Evolutionary conservation across 1,140 invertebrate species (phyloP).

Genomic region (Coelopa frigida): DNA sequence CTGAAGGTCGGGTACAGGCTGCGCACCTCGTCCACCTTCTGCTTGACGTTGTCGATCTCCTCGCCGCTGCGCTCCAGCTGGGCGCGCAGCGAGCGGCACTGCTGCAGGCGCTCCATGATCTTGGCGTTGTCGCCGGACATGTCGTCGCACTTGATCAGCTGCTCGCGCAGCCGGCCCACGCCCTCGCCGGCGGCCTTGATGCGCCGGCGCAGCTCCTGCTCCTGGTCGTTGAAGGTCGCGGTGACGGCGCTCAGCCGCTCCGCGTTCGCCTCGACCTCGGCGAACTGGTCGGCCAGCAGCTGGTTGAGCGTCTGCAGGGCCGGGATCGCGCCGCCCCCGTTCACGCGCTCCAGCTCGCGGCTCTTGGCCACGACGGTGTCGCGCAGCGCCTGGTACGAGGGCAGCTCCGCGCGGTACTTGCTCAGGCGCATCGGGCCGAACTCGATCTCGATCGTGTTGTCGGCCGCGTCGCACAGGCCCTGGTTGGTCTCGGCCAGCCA

Average conservation of each 20-base stretch:
- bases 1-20: constrained; percentile 71
- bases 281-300: constrained; percentile 71
- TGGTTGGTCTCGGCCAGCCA: constrained; percentile 80
- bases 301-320: constrained; percentile 62
- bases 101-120: constrained; percentile 69
- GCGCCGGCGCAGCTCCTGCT: constrained; percentile 61
- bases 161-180: constrained; percentile 71
- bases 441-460: constrained; percentile 71
- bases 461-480: constrained; percentile 62
- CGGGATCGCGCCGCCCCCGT: constrained; percentile 61
- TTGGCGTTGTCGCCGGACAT: constrained; percentile 79
- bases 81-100: constrained; percentile 61
- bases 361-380: constrained; percentile 71
- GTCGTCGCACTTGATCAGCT: constrained; percentile 85
- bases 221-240: constrained; percentile 62
- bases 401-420: constrained; percentile 81
- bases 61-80: constrained; percentile 59
- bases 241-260: constrained; percentile 67
- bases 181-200: constrained; percentile 63
- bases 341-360: constrained; percentile 71
- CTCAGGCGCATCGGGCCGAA: constrained; percentile 66
- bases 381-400: constrained; percentile 65
- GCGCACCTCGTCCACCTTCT: constrained; percentile 63
- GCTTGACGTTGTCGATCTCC: constrained; percentile 60
- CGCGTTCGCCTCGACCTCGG: constrained; percentile 63